Evolutionary conservation across 2,113 vertebrate species (phyloP).

Genomic region (Petrocephalus microphthalmus): DNA sequence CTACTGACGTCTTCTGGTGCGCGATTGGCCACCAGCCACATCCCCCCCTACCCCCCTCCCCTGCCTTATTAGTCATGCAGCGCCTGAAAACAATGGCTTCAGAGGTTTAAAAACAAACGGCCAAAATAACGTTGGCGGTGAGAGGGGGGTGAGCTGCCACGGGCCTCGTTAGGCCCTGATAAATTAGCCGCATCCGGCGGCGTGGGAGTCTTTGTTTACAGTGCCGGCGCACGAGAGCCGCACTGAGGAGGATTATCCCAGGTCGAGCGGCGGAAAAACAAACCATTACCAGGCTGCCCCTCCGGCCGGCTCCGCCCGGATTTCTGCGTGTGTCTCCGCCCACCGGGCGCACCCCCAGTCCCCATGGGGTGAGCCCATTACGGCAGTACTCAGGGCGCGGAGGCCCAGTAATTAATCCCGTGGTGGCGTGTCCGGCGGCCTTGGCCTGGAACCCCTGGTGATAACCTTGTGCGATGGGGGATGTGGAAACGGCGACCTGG

Average conservation of each 20-base stretch:
- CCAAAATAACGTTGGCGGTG: not conserved
- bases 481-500: not conserved
- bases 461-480: not conserved
- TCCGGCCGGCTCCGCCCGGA: not conserved
- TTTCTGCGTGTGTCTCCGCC: not conserved
- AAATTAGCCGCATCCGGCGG: not conserved
- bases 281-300: not conserved
- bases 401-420: not conserved
- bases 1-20: not conserved
- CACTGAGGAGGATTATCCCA: slow-evolving; percentile 7
- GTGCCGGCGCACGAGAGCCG: not conserved
- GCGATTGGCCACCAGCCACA: not conserved
- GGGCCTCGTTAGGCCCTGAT: slow-evolving; percentile 7
- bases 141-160: not conserved
- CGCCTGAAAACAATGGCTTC: not conserved
- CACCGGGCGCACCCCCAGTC: not conserved
- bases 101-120: slow-evolving; percentile 12
- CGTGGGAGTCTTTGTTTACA: slow-evolving; percentile 21
- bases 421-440: not conserved
- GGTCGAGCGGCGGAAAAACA: slow-evolving; percentile 13
- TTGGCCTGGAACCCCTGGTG: not conserved
- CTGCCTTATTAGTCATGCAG: not conserved
- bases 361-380: not conserved
- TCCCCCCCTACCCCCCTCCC: not conserved
- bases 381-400: not conserved